A percentile compares a stretch with the other conserved stretches of the same genome.
Conservation (phyloP, 2,113 vertebrate genomes). For the Psammodynastes pulverulentus region DNA sequence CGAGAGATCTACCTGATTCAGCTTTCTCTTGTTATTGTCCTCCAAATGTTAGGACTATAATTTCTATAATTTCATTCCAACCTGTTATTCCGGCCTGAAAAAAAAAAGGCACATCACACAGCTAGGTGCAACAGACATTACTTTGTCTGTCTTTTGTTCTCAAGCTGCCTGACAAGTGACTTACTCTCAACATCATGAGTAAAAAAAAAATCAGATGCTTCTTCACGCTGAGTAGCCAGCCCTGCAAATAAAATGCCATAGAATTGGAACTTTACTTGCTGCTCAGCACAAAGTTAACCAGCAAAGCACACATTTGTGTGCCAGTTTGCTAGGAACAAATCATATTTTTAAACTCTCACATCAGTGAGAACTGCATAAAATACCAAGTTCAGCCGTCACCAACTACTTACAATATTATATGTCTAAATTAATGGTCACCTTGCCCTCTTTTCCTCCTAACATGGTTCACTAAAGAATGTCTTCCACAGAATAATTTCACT, state of each 20-base stretch:
- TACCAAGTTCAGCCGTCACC: slow-evolving; percentile 64
- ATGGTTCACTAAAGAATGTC: slow-evolving; percentile 18
- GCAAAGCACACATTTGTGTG: slow-evolving; percentile 21
- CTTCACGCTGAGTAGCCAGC: rapidly evolving
- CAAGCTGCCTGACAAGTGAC: neutral
- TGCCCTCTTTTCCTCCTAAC: slow-evolving; percentile 23
- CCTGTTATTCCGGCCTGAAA: neutral
- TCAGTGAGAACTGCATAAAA: slow-evolving; percentile 66
- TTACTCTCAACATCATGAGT: neutral
- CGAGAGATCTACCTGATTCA: neutral
- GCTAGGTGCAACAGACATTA: neutral
- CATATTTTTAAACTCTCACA: slow-evolving; percentile 69
- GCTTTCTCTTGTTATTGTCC: neutral
- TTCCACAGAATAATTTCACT: neutral
- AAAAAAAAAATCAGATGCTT: neutral
- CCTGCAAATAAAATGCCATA: neutral
- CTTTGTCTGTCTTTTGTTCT: neutral
- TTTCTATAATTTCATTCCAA: neutral
- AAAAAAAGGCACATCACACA: neutral
- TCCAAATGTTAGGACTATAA: neutral
- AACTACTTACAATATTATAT: slow-evolving; percentile 47
- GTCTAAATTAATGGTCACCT: slow-evolving; percentile 51
- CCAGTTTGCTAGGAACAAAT: slow-evolving; percentile 53
- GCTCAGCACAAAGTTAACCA: slow-evolving; percentile 27
- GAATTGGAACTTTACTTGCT: neutral